These are phyloP conservation scores for Helostoma temminkii DNA, from an alignment of 2,797 vertebrate species.

Conservation along the genomic window DNA sequence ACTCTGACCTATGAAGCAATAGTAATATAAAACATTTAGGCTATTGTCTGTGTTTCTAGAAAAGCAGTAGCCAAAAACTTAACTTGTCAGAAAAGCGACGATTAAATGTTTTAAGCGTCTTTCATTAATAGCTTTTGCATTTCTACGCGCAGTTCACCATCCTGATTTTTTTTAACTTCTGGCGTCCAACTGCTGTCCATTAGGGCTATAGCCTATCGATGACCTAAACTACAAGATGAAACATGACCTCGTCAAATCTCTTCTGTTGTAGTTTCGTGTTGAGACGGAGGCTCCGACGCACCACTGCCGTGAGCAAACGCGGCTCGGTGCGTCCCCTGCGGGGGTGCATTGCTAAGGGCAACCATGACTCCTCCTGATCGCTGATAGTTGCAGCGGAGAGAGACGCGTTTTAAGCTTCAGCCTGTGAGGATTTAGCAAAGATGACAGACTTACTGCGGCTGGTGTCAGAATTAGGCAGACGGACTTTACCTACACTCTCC, in stretches of 20 bases:
- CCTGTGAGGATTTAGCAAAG: not conserved
- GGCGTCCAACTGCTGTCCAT: not conserved
- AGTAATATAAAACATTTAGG: no score
- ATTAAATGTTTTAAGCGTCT: no score
- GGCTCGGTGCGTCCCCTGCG: not conserved
- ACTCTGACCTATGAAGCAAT: no score
- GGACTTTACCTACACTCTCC: conserved; percentile 68
- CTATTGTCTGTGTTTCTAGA: no score
- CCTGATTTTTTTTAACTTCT: no score
- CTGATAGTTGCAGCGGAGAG: not conserved
- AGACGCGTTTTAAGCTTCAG: not conserved
- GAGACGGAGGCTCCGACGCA: not conserved
- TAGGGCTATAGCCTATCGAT: no score
- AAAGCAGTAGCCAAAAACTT: no score
- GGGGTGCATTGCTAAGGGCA: conserved; percentile 30
- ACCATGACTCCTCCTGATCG: conserved; percentile 4
- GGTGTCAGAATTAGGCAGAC: conserved; percentile 61
- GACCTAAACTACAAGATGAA: not conserved
- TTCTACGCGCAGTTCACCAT: no score
- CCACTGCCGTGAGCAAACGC: not conserved
- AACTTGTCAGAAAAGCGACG: no score
- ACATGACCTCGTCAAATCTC: not conserved
- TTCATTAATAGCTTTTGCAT: no score
- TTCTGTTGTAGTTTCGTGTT: conserved; percentile 10
- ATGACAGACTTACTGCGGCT: conserved; percentile 79